Conservation (phyloP, 2,113 vertebrate species). For the Channa maculata region DNA sequence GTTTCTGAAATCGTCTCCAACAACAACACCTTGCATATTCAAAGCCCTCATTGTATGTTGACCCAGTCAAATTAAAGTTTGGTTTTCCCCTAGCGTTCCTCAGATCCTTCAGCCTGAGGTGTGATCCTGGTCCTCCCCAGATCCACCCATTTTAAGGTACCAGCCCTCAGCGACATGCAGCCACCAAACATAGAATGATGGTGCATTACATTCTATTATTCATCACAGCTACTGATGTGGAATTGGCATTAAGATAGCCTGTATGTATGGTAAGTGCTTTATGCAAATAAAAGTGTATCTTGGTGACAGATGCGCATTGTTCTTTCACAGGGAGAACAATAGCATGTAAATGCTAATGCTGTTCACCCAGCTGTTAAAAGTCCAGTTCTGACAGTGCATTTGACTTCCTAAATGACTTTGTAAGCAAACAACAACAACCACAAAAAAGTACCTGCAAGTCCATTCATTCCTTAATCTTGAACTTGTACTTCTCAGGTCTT, state of each 20-base stretch:
- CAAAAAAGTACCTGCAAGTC: conserved; percentile 15
- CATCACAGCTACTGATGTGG: neutral
- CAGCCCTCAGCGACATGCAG: conserved; percentile 50
- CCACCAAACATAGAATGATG: conserved; percentile 21
- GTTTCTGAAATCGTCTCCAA: neutral
- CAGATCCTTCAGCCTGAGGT: conserved; percentile 62
- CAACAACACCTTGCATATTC: neutral
- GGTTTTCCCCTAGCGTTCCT: conserved; percentile 44
- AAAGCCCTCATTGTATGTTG: conserved; percentile 50
- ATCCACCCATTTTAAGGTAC: conserved; percentile 64
- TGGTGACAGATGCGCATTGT: conserved; percentile 18
- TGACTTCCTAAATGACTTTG: neutral
- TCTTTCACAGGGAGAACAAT: neutral
- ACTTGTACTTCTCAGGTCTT: conserved; percentile 45
- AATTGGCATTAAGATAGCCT: conserved; percentile 22
- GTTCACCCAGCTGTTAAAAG: neutral
- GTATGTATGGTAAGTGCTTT: conserved; percentile 33
- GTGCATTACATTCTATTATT: conserved; percentile 24
- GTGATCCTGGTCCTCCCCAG: conserved; percentile 56
- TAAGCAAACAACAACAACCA: neutral
- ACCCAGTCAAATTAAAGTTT: conserved; percentile 73
- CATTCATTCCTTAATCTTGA: conserved; percentile 16
- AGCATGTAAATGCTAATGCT: neutral
- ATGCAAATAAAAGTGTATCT: conserved; percentile 34
- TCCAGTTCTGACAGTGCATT: neutral